Evolutionary conservation across 2,113 vertebrate species (phyloP), one percentile per base, ranked within the genome.

Genomic region (Morone saxatilis): DNA sequence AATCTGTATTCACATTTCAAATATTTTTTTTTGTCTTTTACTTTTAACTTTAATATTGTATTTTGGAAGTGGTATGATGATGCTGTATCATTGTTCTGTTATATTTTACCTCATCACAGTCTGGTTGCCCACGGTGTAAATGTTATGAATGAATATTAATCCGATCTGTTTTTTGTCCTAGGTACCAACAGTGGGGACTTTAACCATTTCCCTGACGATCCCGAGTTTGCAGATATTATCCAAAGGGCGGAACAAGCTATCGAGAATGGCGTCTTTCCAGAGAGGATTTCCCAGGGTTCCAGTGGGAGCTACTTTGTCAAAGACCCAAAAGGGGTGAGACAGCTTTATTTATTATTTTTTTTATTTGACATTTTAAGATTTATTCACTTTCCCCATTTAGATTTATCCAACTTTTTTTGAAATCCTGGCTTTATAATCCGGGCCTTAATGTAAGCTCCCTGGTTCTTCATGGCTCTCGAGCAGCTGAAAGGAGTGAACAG

Each of bases 281-380:
- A 99, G 92, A 96, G 98, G 91, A 99, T 99, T 82, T 97, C 96
- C 61, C 98, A 99, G 92, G 98, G 98, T 47, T 99, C 98, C 83
- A 99, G 98, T 72, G 98, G 98, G 78, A 99, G 98, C 94, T 99
- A 99, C 91, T 99, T 99, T 90, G 97, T 98, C 74, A 99, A 99
- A 94, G 98, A 99, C 92, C 86, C 96, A 71, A 99, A 99, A 94
- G 96, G 95, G 96, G 98, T 99, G 50, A 95, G 97, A 16, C 9
- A 51, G 19, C 38, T 41, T 38, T 38, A 36, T 36, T 36, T 13
- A 2, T 60, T 16, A 3, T 14, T 4, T 47, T 13, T 47, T 47
- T 47, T 47, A 36, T 38, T 20, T 20, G 19, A 12, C 31, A 2
- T 19, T 53, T 12, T 20, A 1, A n/a, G 48, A 69, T 38, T 50